phyloP scores from a whole-genome alignment of 2,113 vertebrate genomes.

The Dryoscopus gambensis region DNA sequence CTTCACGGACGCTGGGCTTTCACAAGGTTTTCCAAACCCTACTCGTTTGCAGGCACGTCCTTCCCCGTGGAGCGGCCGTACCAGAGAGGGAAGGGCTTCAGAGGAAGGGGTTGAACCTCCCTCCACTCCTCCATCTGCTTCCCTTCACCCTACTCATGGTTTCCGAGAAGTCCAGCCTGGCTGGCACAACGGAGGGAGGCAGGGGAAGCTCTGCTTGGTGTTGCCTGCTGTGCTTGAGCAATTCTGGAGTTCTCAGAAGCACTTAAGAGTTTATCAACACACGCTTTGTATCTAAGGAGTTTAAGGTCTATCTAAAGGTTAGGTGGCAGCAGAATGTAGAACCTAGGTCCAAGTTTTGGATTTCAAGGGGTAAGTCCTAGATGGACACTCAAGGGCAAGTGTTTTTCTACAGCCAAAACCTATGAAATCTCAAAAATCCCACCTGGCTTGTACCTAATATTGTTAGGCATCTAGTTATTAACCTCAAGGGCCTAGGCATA shows the following conservation, averaged over 20 bases:
- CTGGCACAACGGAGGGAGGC: not conserved
- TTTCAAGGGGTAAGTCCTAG: not conserved
- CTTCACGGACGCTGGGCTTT: not conserved
- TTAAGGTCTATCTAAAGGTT: not conserved
- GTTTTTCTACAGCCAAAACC: not conserved
- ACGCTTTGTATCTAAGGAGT: not conserved
- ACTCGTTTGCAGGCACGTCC: rapidly evolving
- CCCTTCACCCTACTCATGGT: not conserved
- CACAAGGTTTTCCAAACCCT: not conserved
- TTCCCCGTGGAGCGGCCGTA: not conserved
- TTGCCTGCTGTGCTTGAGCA: not conserved
- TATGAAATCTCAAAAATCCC: not conserved
- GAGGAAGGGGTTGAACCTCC: not conserved
- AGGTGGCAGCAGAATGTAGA: not conserved
- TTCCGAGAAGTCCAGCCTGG: not conserved
- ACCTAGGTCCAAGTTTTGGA: not conserved
- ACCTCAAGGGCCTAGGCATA: not conserved
- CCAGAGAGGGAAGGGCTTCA: not conserved
- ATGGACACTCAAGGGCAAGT: too few species aligned
- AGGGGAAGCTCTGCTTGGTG: conserved; percentile 11
- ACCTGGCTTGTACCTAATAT: rapidly evolving
- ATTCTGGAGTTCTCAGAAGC: conserved; percentile 28
- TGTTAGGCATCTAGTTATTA: not conserved
- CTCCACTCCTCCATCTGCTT: not conserved
- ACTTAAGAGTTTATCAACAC: not conserved